These are phyloP conservation scores for Synanthedon tipuliformis DNA, from an alignment of 2,888 invertebrate species.

Conservation along the genomic window DNA sequence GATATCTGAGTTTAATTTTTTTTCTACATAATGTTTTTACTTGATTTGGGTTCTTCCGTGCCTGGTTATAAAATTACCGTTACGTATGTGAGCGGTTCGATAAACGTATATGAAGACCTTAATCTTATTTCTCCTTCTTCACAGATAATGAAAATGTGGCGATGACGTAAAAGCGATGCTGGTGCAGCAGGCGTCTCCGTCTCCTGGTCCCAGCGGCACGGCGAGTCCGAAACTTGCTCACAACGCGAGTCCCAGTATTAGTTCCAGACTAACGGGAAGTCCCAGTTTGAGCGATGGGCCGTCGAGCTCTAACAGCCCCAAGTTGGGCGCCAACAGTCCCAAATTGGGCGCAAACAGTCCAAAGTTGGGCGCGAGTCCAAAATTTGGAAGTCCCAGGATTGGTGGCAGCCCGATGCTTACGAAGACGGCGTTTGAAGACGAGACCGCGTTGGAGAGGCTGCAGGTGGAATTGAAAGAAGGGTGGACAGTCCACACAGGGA, in stretches of 20 bases:
- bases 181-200: slow-evolving; percentile 62
- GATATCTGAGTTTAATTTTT: no score
- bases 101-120: background rate
- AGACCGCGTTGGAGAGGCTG: slow-evolving; percentile 64
- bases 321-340: slow-evolving; percentile 29
- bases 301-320: slow-evolving; percentile 34
- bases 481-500: slow-evolving; percentile 83
- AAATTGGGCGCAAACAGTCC: slow-evolving; percentile 15
- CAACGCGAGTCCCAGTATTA: slow-evolving; percentile 37
- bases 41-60: no score
- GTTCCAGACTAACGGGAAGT: slow-evolving; percentile 33
- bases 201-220: slow-evolving; percentile 65
- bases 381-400: slow-evolving; percentile 46
- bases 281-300: slow-evolving; percentile 42
- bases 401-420: slow-evolving; percentile 52
- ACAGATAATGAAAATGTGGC: slow-evolving; percentile 43
- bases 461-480: slow-evolving; percentile 75
- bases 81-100: no score
- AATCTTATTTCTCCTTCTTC: slow-evolving; percentile 11
- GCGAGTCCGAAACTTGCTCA: slow-evolving; percentile 50
- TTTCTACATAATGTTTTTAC: no score
- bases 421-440: slow-evolving; percentile 41
- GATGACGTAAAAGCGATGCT: slow-evolving; percentile 64
- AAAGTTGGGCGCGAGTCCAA: slow-evolving; percentile 47
- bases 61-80: no score